Percentiles rank a stretch among this genome's conserved stretches.
Evolutionary conservation across 2,888 invertebrate species (phyloP).

Genomic region (Tridacna gigas): DNA sequence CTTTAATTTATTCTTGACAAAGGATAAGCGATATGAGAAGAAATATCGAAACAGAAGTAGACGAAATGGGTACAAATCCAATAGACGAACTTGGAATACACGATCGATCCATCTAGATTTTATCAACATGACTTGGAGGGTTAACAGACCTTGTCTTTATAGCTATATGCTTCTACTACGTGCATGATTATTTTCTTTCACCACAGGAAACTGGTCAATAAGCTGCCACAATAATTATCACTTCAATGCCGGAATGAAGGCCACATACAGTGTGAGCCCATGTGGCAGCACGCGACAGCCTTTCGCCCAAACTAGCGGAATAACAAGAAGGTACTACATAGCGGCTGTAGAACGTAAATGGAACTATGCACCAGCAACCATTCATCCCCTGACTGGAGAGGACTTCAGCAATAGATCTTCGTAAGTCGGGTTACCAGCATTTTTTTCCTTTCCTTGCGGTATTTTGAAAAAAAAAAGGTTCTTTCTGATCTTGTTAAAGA

Average conservation of each 20-base stretch:
- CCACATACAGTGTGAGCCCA: slow-evolving; percentile 45
- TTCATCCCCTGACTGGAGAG: slow-evolving; percentile 45
- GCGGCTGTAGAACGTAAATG: slow-evolving; percentile 56
- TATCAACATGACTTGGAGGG: too few relatives aligned
- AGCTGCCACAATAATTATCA: slow-evolving; percentile 57
- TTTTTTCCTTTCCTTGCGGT: slow-evolving; percentile 4
- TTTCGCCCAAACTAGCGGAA: slow-evolving; percentile 41
- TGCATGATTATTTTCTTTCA: too few relatives aligned
- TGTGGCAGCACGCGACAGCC: slow-evolving; percentile 34
- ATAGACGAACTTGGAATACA: too few relatives aligned
- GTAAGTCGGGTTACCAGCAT: slow-evolving; percentile 11
- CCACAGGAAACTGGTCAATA: slow-evolving; percentile 54
- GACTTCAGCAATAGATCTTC: slow-evolving; percentile 40
- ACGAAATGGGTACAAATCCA: too few relatives aligned
- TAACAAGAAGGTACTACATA: slow-evolving; percentile 48
- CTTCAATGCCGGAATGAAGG: slow-evolving; percentile 56
- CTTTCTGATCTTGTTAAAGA: too few relatives aligned
- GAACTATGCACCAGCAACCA: slow-evolving; percentile 56
- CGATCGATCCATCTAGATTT: too few relatives aligned
- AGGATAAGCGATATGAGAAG: too few relatives aligned
- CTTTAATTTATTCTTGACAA: too few relatives aligned
- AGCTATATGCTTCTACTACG: too few relatives aligned
- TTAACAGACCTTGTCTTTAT: too few relatives aligned
- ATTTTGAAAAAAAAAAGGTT: too few relatives aligned
- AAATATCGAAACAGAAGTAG: too few relatives aligned